phyloP scores from a whole-genome alignment of 1,140 invertebrate genomes.

The Kradibia gibbosae region DNA sequence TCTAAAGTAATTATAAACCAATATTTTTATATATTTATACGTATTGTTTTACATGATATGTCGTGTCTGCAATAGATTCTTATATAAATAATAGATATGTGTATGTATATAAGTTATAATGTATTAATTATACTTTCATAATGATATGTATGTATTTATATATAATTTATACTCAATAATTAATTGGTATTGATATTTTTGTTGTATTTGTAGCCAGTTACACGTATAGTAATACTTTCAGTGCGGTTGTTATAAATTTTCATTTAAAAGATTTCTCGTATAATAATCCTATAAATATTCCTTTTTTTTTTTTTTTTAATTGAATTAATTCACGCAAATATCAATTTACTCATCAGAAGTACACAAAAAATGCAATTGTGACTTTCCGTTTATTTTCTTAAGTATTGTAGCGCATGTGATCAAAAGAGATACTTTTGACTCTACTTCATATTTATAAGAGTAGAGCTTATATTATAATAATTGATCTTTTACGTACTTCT shows the following conservation, averaged over 20 bases:
- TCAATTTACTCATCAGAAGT: not conserved
- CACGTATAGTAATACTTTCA: conserved; percentile 22
- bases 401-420: not conserved
- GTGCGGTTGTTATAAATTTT: conserved; percentile 16
- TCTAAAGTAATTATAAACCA: no score
- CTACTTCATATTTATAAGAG: not conserved
- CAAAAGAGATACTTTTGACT: not conserved
- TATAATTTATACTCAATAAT: conserved; percentile 38
- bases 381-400: not conserved
- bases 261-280: not conserved
- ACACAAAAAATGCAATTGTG: conserved; percentile 8
- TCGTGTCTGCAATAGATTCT: no score
- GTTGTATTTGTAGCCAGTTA: conserved; percentile 27
- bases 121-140: conserved; percentile 2
- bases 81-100: not conserved
- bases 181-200: conserved; percentile 45
- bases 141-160: conserved; percentile 30
- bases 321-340: not conserved
- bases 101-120: conserved; percentile 27
- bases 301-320: conserved; percentile 12
- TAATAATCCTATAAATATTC: not conserved
- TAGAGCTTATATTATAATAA: not conserved
- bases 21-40: no score
- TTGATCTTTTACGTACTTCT: not conserved
- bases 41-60: no score